phyloP scores from a whole-genome alignment of 2,113 vertebrate species.

The Coreoperca whiteheadi region DNA sequence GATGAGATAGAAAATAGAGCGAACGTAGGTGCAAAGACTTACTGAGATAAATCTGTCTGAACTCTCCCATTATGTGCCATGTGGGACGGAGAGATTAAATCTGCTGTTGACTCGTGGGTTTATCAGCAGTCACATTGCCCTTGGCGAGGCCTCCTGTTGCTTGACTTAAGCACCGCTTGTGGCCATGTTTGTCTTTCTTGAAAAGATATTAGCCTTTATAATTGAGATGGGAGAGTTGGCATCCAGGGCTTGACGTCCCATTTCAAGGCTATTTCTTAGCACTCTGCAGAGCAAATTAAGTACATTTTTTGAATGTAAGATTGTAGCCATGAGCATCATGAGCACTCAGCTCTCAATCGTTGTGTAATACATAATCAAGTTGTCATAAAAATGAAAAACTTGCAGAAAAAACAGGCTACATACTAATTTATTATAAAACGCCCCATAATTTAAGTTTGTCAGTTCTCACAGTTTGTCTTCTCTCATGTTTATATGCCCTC shows the following conservation, averaged over 20 bases:
- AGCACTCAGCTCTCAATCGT: conserved; percentile 51
- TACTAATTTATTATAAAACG: conserved; percentile 57
- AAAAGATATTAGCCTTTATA: conserved; percentile 70
- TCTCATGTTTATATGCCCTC: conserved; percentile 51
- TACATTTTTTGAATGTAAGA: conserved; percentile 42
- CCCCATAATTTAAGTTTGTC: conserved; percentile 57
- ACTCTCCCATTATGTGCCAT: conserved; percentile 74
- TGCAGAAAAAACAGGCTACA: conserved; percentile 27
- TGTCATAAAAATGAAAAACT: conserved; percentile 55
- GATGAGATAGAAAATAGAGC: conserved; percentile 56
- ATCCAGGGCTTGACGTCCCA: conserved; percentile 49
- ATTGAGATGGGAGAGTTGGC: conserved; percentile 60
- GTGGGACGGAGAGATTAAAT: conserved; percentile 72
- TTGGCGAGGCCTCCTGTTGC: conserved; percentile 71
- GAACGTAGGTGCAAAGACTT: conserved; percentile 59
- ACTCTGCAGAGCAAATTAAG: conserved; percentile 45
- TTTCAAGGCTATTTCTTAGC: conserved; percentile 58
- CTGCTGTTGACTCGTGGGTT: conserved; percentile 74
- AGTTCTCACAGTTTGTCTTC: conserved; percentile 29
- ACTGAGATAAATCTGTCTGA: conserved; percentile 63
- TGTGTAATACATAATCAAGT: conserved; percentile 67
- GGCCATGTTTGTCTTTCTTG: conserved; percentile 70
- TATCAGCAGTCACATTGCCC: conserved; percentile 77
- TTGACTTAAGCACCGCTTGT: conserved; percentile 61
- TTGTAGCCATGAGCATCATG: conserved; percentile 34